phyloP scores from a whole-genome alignment of 64 coral and sea anemone species.

The Catalaphyllia jardinei region DNA sequence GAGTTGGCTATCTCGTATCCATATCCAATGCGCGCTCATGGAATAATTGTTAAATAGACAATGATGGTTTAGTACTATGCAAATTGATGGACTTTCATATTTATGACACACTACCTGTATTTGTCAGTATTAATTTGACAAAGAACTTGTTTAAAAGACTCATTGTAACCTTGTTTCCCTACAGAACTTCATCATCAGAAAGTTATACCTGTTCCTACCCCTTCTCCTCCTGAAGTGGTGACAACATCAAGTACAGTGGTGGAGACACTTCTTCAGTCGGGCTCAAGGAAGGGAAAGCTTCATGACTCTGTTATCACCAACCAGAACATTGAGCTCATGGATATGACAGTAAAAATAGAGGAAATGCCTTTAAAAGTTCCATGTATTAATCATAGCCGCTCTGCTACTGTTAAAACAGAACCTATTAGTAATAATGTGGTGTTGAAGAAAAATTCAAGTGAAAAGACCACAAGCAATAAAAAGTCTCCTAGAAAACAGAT shows the following conservation, averaged over 20 bases:
- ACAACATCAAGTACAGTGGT: conserved; percentile 43
- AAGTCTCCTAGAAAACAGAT: conserved; percentile 90
- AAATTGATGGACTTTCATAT: too few relatives aligned
- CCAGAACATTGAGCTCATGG: conserved; percentile 69
- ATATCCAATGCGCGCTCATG: too few relatives aligned
- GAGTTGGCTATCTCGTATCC: too few relatives aligned
- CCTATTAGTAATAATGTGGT: conserved; percentile 1
- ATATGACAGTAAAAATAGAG: conserved; percentile 91
- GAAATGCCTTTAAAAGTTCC: conserved; percentile 90
- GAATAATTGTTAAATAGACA: too few relatives aligned
- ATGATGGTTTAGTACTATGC: too few relatives aligned
- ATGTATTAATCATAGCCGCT: conserved; percentile 57
- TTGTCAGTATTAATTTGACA: too few relatives aligned
- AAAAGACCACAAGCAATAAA: conserved; percentile 60
- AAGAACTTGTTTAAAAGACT: neutral
- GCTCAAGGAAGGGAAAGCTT: conserved; percentile 31
- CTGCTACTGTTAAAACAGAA: conserved; percentile 25
- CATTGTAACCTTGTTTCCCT: neutral
- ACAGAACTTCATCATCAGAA: conserved; percentile 77
- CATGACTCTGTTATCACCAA: conserved; percentile 68
- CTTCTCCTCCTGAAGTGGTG: conserved; percentile 56
- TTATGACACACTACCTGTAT: too few relatives aligned
- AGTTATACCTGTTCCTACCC: conserved; percentile 59
- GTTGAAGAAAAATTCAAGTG: conserved; percentile 57
- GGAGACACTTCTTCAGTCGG: conserved; percentile 64